Conservation (phyloP, 2,113 vertebrate genomes). For the Phoenicopterus ruber region DNA sequence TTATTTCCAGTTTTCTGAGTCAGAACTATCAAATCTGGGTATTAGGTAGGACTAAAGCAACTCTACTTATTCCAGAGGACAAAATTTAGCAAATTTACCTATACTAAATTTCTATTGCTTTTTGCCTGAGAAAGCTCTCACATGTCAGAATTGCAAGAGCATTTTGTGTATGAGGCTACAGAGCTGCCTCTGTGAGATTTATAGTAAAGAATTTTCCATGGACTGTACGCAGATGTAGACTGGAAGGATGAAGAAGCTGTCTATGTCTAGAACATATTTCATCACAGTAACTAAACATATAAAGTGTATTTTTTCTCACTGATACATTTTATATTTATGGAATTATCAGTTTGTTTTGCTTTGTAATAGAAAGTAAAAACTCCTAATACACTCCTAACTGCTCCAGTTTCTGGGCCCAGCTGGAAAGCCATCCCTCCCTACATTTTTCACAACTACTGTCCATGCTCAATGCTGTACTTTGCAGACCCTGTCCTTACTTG, state of each 20-base stretch:
- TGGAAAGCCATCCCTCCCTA: neutral
- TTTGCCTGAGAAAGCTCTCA: neutral
- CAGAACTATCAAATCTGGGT: neutral
- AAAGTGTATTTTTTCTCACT: neutral
- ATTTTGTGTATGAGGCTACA: neutral
- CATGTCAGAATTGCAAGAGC: neutral
- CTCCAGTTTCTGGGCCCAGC: neutral
- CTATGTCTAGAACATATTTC: neutral
- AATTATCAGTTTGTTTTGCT: neutral
- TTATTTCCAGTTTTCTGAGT: neutral
- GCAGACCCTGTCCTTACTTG: neutral
- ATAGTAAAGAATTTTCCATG: neutral
- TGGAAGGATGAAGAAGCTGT: neutral
- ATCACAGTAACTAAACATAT: neutral
- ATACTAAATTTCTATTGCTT: neutral
- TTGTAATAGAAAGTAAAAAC: neutral
- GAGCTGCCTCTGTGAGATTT: neutral
- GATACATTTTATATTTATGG: neutral
- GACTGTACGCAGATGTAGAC: neutral
- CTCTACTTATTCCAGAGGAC: neutral
- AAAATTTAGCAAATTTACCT: neutral
- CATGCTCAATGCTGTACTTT: neutral
- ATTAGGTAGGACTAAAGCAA: neutral
- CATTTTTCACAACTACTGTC: neutral
- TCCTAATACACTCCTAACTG: neutral